phyloP scores from a whole-genome alignment of 2,797 vertebrate species.

The Brachymystax lenok region DNA sequence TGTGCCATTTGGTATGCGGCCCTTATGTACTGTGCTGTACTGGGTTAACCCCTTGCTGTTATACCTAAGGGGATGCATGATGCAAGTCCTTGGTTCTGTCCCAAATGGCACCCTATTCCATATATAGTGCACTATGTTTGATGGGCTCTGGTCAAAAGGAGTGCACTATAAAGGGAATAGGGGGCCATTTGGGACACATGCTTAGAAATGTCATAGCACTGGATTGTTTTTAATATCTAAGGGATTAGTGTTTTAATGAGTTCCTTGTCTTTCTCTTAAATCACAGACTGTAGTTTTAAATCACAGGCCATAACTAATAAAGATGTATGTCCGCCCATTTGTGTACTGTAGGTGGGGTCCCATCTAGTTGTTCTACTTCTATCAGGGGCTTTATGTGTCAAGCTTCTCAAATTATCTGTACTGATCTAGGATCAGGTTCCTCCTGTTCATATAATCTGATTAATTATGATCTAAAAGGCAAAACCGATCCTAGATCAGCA shows the following conservation, averaged over 20 bases:
- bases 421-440: too few relatives aligned
- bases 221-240: slow-evolving; percentile 32
- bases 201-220: slow-evolving; percentile 26
- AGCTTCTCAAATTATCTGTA: too few relatives aligned
- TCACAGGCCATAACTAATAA: slow-evolving; percentile 29
- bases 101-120: not conserved
- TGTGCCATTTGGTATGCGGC: too few relatives aligned
- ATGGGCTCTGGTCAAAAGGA: not conserved
- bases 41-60: slow-evolving; percentile 48
- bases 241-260: slow-evolving; percentile 36
- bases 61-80: slow-evolving; percentile 27
- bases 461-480: too few relatives aligned
- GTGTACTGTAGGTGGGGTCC: slow-evolving; percentile 24
- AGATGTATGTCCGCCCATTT: slow-evolving; percentile 46
- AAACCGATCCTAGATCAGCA: not conserved
- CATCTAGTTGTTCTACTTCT: not conserved
- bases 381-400: not conserved
- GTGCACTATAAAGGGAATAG: not conserved
- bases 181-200: not conserved
- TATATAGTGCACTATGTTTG: not conserved
- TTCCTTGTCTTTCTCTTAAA: slow-evolving; percentile 18
- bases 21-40: slow-evolving; percentile 35
- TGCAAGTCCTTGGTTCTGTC: slow-evolving; percentile 15
- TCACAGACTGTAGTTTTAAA: slow-evolving; percentile 9
- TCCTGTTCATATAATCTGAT: too few relatives aligned